Evolutionary conservation across 2,113 vertebrate genomes (phyloP), one percentile per base, ranked within the genome.

Genomic region (Sceloporus tristichus): DNA sequence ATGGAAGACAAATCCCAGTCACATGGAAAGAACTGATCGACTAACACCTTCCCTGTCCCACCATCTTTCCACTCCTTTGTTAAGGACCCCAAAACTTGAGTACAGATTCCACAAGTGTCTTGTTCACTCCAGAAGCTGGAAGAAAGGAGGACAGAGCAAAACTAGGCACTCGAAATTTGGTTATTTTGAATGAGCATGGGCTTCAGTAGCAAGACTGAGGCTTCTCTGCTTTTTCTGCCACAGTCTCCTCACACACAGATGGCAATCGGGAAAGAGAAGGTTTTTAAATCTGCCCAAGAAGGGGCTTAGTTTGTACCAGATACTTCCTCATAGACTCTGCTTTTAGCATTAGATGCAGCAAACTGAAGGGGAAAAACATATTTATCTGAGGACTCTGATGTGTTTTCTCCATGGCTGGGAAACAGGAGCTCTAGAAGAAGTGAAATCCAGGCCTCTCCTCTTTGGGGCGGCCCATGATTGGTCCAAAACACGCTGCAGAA

Each of bases 1-100:
- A 91, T 65, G 85, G 6, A 79, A 88, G 78, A 86, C 11, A 92
- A 74, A 82, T 34, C 0, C 3, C 79, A 3, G 11, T 88, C 87
- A 88, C 38, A 68, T 9, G 86, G 89, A 87, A 1, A 68, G 7
- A 14, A 23, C 59, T 8, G 80, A 5, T 14, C 9, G 19, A 1
- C 7, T 0, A 9, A 8, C 34, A 11, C 7, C 40, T 2, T 25
- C 23, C 40, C 29, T 13, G 42, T 19, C 56, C 70, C 23, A 29
- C 5, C 66, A 66, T 0, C 0, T 18, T 2, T 29, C 16, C 27
- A 21, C 54, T 73, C 11, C 3, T 27, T 54, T 14, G 23, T 23
- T 27, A 19, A 59, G 77, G 25, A 56, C n/a, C 16, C n/a, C 9
- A 7, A 38, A n/a, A 65, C 3, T 71, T 9, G 27, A 29, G 27